Evolutionary conservation across 1,140 invertebrate species (phyloP), one percentile per base, ranked within the genome.

Genomic region (Heterodera carotae): DNA sequence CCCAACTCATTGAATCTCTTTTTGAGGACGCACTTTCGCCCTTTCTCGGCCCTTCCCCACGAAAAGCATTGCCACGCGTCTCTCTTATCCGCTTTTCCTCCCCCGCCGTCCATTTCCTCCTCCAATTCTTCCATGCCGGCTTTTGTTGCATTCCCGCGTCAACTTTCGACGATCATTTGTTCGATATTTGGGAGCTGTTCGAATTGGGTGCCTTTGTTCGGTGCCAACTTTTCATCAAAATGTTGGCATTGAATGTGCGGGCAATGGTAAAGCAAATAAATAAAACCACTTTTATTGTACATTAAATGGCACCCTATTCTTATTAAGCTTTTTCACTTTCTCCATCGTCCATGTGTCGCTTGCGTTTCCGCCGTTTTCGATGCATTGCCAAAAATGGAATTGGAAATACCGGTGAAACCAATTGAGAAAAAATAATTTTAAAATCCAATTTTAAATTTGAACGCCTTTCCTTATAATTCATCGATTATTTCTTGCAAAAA

Each of bases 361-460:
- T 85, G 84, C 53, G 84, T 85, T 39, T 88, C 84, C 29, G 81
- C 84, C 12, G 72, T 86, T 18, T 85, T 88, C 66, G 84, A 85
- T 69, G 84, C 84, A 6, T 69, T 85, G 10, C 81, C 82, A 5
- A 71, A 84, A 71, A 73, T 74, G n/a, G 72, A 74, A 22, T 33
- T 59, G 34, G 82, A 60, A 34, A 80, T 56, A 53, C 81, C 25
- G 68, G 82, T 64, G 68, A 67, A n/a, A 39, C 68, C 66, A 82
- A 22, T 56, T 56, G 15, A 43, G 15, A 10, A 10, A 43, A 12
- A 12, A 7, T 2, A 10, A 43, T 2, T 7, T 10, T 1, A 4
- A 43, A 12, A 10, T 22, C 15, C 48, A 5, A 0, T 56, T 56
- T 56, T 56, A 7, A 7, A 43, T 43, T 43, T 43, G 39, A 43